phyloP scores from a whole-genome alignment of 2,888 invertebrate species.

The Polylopha cassiicola region DNA sequence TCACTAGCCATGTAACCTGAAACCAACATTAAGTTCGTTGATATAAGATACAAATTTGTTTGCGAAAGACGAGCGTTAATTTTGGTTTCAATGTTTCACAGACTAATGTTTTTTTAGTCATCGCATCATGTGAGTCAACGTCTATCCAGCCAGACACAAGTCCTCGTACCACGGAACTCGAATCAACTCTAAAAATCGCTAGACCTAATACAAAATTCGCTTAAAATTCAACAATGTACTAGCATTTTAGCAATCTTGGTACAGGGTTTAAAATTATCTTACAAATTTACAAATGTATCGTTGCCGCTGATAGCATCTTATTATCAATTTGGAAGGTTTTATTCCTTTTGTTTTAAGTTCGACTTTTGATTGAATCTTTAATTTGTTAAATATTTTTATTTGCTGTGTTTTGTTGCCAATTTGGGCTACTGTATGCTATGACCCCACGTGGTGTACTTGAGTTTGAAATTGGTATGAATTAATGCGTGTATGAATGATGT shows the following conservation, averaged over 20 bases:
- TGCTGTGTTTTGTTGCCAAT: not conserved
- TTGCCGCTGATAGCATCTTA: not conserved
- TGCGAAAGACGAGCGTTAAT: not conserved
- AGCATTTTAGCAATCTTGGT: constrained; percentile 3
- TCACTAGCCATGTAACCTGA: not conserved
- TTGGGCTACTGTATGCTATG: constrained; percentile 18
- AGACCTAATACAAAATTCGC: not conserved
- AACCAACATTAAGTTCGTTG: not conserved
- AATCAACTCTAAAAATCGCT: not conserved
- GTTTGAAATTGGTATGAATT: constrained; percentile 11
- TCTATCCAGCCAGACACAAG: constrained; percentile 20
- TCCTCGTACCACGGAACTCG: constrained; percentile 13
- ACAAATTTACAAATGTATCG: not conserved
- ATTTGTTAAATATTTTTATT: not conserved
- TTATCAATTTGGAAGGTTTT: not conserved
- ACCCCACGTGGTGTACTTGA: constrained; percentile 18
- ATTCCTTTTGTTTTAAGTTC: not conserved
- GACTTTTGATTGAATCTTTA: constrained; percentile 1
- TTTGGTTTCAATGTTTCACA: constrained; percentile 17
- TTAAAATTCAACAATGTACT: not conserved
- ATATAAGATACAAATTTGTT: constrained; percentile 1
- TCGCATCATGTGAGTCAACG: constrained; percentile 18
- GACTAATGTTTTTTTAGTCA: constrained; percentile 20
- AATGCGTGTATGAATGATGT: constrained; percentile 19
- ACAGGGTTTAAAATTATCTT: constrained; percentile 7